Evolutionary conservation across 2,113 vertebrate species (phyloP).

Genomic region (Edolisoma coerulescens): DNA sequence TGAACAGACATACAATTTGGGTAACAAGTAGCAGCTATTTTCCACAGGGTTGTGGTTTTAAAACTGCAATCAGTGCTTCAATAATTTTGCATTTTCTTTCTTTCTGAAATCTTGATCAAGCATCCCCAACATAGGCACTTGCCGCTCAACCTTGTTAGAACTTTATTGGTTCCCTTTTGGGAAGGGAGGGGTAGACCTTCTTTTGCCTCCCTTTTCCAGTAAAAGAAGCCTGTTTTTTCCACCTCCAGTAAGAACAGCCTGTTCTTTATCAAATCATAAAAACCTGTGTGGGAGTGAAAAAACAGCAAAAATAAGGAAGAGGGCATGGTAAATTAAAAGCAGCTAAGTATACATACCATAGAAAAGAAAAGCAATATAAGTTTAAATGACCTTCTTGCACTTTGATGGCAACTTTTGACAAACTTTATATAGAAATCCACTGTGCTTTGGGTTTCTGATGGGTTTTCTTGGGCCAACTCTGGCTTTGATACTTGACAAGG

Average conservation of each 20-base stretch:
- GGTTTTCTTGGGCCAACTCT: neutral
- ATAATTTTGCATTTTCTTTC: neutral
- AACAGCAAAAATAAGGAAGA: neutral
- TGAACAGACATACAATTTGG: neutral
- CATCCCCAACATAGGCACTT: accelerated
- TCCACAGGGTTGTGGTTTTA: neutral
- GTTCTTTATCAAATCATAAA: neutral
- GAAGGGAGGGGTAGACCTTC: neutral
- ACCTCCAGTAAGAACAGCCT: neutral
- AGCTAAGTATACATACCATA: neutral
- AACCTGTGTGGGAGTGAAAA: neutral
- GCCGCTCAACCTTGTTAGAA: neutral
- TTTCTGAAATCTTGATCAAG: neutral
- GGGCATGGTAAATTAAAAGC: neutral
- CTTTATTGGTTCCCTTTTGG: neutral
- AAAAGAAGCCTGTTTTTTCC: neutral
- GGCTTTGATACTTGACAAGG: neutral
- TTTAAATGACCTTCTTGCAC: neutral
- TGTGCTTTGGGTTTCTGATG: neutral
- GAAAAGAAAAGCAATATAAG: neutral
- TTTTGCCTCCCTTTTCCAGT: neutral
- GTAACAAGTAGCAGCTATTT: neutral
- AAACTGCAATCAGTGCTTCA: neutral
- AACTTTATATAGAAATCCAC: neutral
- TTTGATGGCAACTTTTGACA: neutral